phyloP scores from a whole-genome alignment of 1,140 invertebrate species.

The Pomacea maculata region DNA sequence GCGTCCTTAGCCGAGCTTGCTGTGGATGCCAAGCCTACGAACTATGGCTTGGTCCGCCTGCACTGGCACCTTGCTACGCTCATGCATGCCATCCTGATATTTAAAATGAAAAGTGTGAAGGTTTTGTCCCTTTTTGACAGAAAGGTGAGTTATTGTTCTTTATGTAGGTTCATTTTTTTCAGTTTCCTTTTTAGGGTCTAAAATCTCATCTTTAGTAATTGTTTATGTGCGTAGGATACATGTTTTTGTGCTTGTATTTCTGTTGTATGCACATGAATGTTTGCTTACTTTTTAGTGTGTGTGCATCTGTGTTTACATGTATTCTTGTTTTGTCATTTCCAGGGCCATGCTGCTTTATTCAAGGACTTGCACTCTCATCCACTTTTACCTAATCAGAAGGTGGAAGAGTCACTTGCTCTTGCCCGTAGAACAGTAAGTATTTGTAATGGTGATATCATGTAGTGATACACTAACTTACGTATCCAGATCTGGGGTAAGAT shows the following conservation, averaged over 20 bases:
- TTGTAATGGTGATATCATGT: neutral
- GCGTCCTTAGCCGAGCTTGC: slow-evolving; percentile 77
- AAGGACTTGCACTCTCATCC: slow-evolving; percentile 64
- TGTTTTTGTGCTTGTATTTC: neutral
- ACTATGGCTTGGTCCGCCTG: slow-evolving; percentile 79
- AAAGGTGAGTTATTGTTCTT: slow-evolving; percentile 67
- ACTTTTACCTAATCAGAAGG: slow-evolving; percentile 59
- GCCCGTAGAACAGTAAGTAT: slow-evolving; percentile 53
- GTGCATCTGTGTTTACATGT: too few species aligned
- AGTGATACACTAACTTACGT: neutral
- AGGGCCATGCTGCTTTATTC: slow-evolving; percentile 67
- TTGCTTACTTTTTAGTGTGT: too few species aligned
- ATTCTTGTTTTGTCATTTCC: slow-evolving; percentile 36
- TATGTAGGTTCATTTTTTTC: slow-evolving; percentile 22
- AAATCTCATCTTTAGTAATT: neutral
- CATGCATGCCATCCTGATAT: slow-evolving; percentile 80
- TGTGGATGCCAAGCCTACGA: slow-evolving; percentile 77
- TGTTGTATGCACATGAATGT: neutral
- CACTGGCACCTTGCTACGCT: slow-evolving; percentile 81
- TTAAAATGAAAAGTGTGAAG: slow-evolving; percentile 79
- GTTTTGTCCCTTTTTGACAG: slow-evolving; percentile 81
- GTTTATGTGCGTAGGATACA: neutral
- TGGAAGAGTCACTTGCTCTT: slow-evolving; percentile 56
- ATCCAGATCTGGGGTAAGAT: neutral
- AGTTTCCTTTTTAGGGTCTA: neutral